Base-by-base conservation (phyloP, 2,797 vertebrate species). In the Liasis olivaceus region DNA sequence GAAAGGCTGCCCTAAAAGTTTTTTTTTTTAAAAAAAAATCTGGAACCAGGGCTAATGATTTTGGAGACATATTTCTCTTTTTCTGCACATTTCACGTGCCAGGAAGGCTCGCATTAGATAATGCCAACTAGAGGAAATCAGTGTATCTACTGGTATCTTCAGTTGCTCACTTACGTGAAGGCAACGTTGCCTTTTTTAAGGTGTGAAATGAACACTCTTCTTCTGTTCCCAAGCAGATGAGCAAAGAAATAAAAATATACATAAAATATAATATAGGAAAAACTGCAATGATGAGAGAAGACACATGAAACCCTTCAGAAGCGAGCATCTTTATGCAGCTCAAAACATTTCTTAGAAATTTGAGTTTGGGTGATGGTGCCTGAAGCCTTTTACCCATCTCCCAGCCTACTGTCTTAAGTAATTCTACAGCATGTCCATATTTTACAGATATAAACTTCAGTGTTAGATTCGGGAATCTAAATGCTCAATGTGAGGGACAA, bases 181-280 rank as follows among this genome's bases (percentile, higher is more conserved):
- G 98, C 98, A 98, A 99, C 98, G 98, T 98, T 98, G 99, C 98
- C 99, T 98, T 98, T 92, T 98, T 99, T 99, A 99, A 98, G 99
- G 99, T 98, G 99, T 99, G 99, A 99, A 99, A 99, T 99, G 99
- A 99, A 99, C 99, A 99, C 99, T 99, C 99, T 99, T 99, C 99
- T 99, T 99, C 99, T 99, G 99, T 98, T 99, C 98, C 99, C 99
- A 99, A 99, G 99, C 98, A 98, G 99, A 99, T 99, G 99, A 99
- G 98, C 98, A 97, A 98, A 99, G 98, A 98, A 98, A 98, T 97
- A 98, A 98, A 98, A 98, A 98, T 97, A 98, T 96, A 98, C 95
- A 97, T 97, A 97, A 98, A 97, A 97, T 97, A 96, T 96, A 97
- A 97, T 97, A 97, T 98, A 98, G 93, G 4, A 98, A 98, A 98